A percentile compares a stretch with the other conserved stretches of the same genome.
Conservation (phyloP, 37 sponge, comb jelly and placozoan species). For the Diacarnus erythraeanus region DNA sequence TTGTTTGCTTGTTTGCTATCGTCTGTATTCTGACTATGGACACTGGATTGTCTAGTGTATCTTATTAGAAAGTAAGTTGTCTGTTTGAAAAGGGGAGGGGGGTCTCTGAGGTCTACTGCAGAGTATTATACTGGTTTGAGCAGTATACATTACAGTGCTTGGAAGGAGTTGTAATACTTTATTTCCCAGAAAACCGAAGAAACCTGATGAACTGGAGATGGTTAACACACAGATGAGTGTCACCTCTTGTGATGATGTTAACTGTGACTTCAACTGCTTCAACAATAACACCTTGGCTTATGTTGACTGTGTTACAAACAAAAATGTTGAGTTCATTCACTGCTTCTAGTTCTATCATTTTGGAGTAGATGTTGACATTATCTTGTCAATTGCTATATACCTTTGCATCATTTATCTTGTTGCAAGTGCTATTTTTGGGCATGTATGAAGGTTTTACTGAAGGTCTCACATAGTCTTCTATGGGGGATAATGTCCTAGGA, state of each 20-base stretch:
- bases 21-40: background rate
- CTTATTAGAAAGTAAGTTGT: background rate
- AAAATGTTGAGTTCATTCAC: background rate
- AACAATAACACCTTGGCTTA: conserved; percentile 7
- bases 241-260: background rate
- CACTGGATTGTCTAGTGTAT: background rate
- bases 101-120: too few species aligned
- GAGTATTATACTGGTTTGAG: too few species aligned
- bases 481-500: conserved; percentile 37
- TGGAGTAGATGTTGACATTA: conserved; percentile 44
- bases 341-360: conserved; percentile 62
- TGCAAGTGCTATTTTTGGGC: conserved; percentile 16
- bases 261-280: conserved; percentile 33
- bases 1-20: conserved; percentile 19
- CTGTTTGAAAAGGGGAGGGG: too few species aligned
- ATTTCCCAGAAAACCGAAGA: too few species aligned
- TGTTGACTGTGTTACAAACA: conserved; percentile 34
- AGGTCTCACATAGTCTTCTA: conserved; percentile 18
- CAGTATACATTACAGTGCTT: too few species aligned
- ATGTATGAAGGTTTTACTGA: conserved; percentile 33
- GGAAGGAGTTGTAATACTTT: too few species aligned
- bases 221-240: conserved; percentile 28
- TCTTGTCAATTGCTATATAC: conserved; percentile 28
- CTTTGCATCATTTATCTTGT: conserved; percentile 59
- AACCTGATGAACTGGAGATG: background rate